Evolutionary conservation across 2,113 vertebrate species (phyloP).

Genomic region (Myiozetetes cayanensis): DNA sequence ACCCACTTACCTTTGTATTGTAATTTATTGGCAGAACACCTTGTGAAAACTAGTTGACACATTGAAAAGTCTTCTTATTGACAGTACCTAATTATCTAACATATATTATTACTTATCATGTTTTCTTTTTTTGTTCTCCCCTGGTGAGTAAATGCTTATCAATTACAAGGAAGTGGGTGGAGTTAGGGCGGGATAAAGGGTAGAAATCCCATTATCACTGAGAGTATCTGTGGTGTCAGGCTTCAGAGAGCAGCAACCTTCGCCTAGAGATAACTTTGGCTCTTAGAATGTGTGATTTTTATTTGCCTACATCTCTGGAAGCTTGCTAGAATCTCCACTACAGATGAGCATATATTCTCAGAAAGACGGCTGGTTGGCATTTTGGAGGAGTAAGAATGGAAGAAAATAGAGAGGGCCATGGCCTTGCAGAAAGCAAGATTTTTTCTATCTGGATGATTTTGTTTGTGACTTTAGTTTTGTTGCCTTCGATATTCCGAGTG

Average conservation of each 20-base stretch:
- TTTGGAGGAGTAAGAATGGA: constrained; percentile 36
- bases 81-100: not conserved
- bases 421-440: not conserved
- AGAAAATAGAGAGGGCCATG: not conserved
- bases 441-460: not conserved
- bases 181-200: not conserved
- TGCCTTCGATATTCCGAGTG: constrained; percentile 28
- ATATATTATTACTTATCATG: not conserved
- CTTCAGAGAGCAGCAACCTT: not conserved
- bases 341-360: not conserved
- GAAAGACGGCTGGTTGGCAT: not conserved
- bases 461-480: not conserved
- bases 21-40: not conserved
- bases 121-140: not conserved
- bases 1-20: not conserved
- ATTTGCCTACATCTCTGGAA: not conserved
- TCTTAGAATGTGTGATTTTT: not conserved
- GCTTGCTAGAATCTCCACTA: not conserved
- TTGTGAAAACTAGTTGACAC: not conserved
- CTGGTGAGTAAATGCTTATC: constrained; percentile 8
- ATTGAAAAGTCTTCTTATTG: not conserved
- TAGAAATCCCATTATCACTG: not conserved
- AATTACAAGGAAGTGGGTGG: constrained; percentile 18
- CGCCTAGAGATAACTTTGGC: not conserved
- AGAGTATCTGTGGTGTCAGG: not conserved